Base-by-base conservation (phyloP, 92 coral and sea anemone genomes). In the Nematostella vectensis region DNA sequence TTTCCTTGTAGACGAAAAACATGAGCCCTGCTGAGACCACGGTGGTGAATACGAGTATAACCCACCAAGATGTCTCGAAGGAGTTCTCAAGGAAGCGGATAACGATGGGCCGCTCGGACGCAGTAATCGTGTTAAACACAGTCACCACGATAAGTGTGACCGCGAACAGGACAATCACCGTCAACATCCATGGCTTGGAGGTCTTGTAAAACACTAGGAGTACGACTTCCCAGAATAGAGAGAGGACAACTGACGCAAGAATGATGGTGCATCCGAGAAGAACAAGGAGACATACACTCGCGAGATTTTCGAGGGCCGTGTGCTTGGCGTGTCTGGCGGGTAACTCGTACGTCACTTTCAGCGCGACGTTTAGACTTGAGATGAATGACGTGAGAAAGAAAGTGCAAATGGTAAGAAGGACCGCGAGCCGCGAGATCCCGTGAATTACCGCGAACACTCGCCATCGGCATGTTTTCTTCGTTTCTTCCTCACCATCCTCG, bases 191-290 rank as follows among this genome's bases (percentile, higher is more conserved):
- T 36, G 33, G 50, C 3, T 50, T 23, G n/a, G 84, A 42, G 6
- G 62, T 69, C 25, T 77, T 82, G 11, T 63, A 53, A 12, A 72
- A 67, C 8, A 74, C 71, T 1, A 66, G 61, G 39, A 68, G 70
- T 6, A 82, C 61, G 59, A 82, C 79, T 30, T 77, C 83, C 83
- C 83, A 76, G 61, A 82, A 76, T 15, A 82, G 59, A 13, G 89
- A 82, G 10, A 78, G 52, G 6, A 82, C 63, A 0, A 71, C 43
- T 0, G 59, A 66, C 0, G 65, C 76, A 29, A 72, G 17, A 26
- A 82, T 47, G 25, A 71, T 19, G 3, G 78, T 59, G 44, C 73
- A 66, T 31, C 68, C 64, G 24, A 82, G 84, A 9, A 67, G 67
- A 13, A 77, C 31, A 27, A 71, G 62, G 63, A 82, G 25, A 27